These are phyloP conservation scores for Dasypogon diadema DNA, from an alignment of 2,888 invertebrate genomes.

Conservation along the genomic window DNA sequence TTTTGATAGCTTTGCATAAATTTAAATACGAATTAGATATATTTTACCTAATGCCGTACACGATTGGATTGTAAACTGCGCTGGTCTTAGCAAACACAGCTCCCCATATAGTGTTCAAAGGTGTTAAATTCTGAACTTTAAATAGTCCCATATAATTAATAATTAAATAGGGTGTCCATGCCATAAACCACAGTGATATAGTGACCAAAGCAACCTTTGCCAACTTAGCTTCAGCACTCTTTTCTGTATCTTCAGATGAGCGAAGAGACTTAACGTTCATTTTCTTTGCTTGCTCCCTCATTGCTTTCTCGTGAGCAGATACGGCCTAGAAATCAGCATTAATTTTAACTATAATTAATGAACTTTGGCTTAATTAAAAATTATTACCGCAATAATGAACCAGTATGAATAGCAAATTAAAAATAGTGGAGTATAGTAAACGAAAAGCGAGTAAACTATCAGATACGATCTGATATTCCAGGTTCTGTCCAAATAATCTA, in stretches of 20 bases:
- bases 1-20: no score
- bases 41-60: constrained; percentile 86
- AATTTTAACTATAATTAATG: no score
- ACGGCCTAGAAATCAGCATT: constrained; percentile 79
- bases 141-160: constrained; percentile 87
- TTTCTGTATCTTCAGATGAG: constrained; percentile 80
- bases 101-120: constrained; percentile 88
- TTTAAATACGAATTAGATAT: no score
- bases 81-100: constrained; percentile 93
- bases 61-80: constrained; percentile 90
- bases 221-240: constrained; percentile 87
- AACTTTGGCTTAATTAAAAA: no score
- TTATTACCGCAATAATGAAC: constrained; percentile 82
- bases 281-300: constrained; percentile 93
- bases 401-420: constrained; percentile 89
- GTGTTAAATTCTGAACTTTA: constrained; percentile 78
- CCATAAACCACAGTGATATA: constrained; percentile 90
- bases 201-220: constrained; percentile 93
- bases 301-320: constrained; percentile 84
- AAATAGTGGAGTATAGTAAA: constrained; percentile 81
- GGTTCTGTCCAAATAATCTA: constrained; percentile 84
- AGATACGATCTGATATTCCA: constrained; percentile 85
- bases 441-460: constrained; percentile 81
- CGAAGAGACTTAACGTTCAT: constrained; percentile 92
- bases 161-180: constrained; percentile 91